Conservation (phyloP, 2,797 vertebrate genomes). For the Eptatretus atami region DNA sequence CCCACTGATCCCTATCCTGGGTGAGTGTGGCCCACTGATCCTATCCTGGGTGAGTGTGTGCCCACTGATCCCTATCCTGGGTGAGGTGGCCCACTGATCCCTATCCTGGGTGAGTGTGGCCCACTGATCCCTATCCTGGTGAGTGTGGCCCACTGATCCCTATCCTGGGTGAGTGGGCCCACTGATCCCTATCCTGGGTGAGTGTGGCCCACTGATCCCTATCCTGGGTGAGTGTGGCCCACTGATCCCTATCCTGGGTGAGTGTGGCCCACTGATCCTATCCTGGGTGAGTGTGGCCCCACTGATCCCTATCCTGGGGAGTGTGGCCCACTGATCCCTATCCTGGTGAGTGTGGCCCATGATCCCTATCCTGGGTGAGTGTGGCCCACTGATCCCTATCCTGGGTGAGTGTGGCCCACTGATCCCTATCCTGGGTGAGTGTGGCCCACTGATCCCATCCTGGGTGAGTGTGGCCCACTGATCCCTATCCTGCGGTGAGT, state of each 20-base stretch:
- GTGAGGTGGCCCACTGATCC: too few relatives aligned
- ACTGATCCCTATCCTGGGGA: slow-evolving; percentile 22
- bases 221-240: slow-evolving; percentile 29
- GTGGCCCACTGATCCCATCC: too few relatives aligned
- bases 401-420: slow-evolving; percentile 23
- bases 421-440: not conserved
- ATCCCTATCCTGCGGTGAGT: slow-evolving; percentile 26
- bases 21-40: slow-evolving; percentile 17
- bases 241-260: not conserved
- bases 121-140: not conserved
- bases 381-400: slow-evolving; percentile 8
- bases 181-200: slow-evolving; percentile 21
- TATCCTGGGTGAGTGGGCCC: too few relatives aligned
- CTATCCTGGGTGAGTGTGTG: not conserved
- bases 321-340: slow-evolving; percentile 8
- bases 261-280: too few relatives aligned
- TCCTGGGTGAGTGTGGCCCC: too few relatives aligned
- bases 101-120: slow-evolving; percentile 25
- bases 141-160: too few relatives aligned
- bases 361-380: too few relatives aligned
- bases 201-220: slow-evolving; percentile 27
- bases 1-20: slow-evolving; percentile 15
- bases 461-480: too few relatives aligned
- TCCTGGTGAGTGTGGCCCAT: not conserved
- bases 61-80: too few relatives aligned